A percentile compares a stretch with the other conserved stretches of the same genome.
These are phyloP conservation scores for Salvator merianae DNA, from an alignment of 2,113 vertebrate genomes.

Conservation along the genomic window DNA sequence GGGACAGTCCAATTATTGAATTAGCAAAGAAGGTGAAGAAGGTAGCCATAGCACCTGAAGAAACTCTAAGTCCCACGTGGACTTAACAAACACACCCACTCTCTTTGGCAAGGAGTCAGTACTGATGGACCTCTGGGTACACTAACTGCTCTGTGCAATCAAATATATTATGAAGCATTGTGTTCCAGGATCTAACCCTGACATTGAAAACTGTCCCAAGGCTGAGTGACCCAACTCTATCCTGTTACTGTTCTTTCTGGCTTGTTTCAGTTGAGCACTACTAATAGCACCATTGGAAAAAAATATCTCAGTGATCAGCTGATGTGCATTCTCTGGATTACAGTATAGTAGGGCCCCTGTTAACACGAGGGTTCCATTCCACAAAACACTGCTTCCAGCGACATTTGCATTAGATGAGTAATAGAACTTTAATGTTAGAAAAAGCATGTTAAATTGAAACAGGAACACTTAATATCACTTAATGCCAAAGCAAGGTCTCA, in stretches of 20 bases:
- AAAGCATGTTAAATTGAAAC: too few relatives aligned
- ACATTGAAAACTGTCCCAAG: background rate
- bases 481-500: too few relatives aligned
- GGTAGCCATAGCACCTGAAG: background rate
- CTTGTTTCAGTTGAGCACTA: background rate
- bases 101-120: background rate
- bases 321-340: too few relatives aligned
- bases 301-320: background rate
- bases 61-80: too few relatives aligned
- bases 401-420: too few relatives aligned
- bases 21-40: constrained; percentile 2
- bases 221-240: background rate
- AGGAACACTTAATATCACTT: too few relatives aligned
- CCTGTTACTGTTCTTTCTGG: background rate
- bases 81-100: too few relatives aligned
- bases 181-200: background rate
- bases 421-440: too few relatives aligned
- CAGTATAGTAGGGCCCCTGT: too few relatives aligned
- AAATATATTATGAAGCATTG: background rate
- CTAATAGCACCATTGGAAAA: background rate
- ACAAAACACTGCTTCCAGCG: too few relatives aligned
- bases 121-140: background rate
- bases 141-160: background rate
- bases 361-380: too few relatives aligned
- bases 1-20: too few relatives aligned